Conservation (phyloP, 2,888 invertebrate species). For the Anthrax anthrax region DNA sequence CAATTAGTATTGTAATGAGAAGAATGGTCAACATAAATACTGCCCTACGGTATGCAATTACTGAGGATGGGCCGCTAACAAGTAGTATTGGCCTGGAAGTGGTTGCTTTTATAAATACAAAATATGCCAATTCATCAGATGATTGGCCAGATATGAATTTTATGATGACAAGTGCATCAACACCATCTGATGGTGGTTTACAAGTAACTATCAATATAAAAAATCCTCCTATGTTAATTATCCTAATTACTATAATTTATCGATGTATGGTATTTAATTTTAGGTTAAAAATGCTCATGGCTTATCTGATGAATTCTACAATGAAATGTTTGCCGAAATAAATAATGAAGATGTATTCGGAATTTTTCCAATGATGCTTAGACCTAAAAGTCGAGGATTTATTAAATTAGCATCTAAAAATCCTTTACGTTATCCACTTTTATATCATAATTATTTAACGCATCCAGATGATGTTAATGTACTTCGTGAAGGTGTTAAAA, state of each 20-base stretch:
- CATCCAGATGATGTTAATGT: slow-evolving; percentile 73
- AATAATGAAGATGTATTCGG: slow-evolving; percentile 64
- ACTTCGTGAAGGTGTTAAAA: slow-evolving; percentile 73
- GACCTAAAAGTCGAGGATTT: slow-evolving; percentile 73
- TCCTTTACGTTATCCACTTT: slow-evolving; percentile 65
- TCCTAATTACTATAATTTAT: too few species aligned
- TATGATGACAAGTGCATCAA: slow-evolving; percentile 72
- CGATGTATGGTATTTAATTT: not conserved
- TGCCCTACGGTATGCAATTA: slow-evolving; percentile 66
- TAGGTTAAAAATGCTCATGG: slow-evolving; percentile 63
- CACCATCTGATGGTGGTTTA: slow-evolving; percentile 70
- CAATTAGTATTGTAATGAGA: slow-evolving; percentile 64
- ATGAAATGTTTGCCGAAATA: slow-evolving; percentile 56
- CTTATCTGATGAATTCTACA: slow-evolving; percentile 64
- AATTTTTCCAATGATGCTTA: slow-evolving; percentile 75
- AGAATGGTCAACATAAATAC: slow-evolving; percentile 71
- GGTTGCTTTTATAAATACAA: slow-evolving; percentile 75
- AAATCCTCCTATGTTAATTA: too few species aligned
- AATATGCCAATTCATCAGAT: slow-evolving; percentile 71
- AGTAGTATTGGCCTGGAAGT: slow-evolving; percentile 78
- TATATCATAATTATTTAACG: slow-evolving; percentile 85
- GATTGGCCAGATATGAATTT: slow-evolving; percentile 90
- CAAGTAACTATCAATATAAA: too few species aligned
- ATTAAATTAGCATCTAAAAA: slow-evolving; percentile 56
- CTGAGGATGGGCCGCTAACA: slow-evolving; percentile 76